Percentiles rank a stretch among this genome's conserved stretches.
Conservation (phyloP, 2,888 invertebrate genomes). For the Malachius bipustulatus region DNA sequence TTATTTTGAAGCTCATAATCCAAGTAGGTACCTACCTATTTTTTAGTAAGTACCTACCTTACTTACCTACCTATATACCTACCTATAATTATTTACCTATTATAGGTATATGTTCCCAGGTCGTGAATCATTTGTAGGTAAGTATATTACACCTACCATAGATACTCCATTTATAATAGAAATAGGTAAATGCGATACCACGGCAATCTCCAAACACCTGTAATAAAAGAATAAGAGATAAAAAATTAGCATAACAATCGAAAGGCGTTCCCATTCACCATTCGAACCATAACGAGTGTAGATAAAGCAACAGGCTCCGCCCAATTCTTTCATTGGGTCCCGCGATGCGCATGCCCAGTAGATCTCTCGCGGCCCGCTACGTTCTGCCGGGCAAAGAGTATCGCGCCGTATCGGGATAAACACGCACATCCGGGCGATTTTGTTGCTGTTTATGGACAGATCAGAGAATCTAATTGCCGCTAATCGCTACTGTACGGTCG, state of each 20-base stretch:
- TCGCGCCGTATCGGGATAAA: conserved; percentile 31
- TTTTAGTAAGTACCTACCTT: too few species aligned
- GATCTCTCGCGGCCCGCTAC: conserved; percentile 19
- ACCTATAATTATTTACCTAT: too few species aligned
- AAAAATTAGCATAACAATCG: conserved; percentile 38
- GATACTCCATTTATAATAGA: too few species aligned
- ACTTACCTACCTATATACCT: too few species aligned
- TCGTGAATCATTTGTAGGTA: too few species aligned
- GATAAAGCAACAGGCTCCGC: conserved; percentile 32
- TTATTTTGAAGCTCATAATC: too few species aligned
- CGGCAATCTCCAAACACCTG: conserved; percentile 38
- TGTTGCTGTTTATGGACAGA: too few species aligned
- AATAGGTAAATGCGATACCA: conserved; percentile 15
- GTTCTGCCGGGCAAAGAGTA: conserved; percentile 27
- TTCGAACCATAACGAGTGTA: conserved; percentile 34
- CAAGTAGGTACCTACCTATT: too few species aligned
- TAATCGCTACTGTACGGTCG: not conserved
- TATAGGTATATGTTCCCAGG: too few species aligned
- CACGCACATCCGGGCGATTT: too few species aligned
- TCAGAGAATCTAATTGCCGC: too few species aligned
- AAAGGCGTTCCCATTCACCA: conserved; percentile 32
- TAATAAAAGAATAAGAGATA: conserved; percentile 37
- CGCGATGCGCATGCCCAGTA: conserved; percentile 28
- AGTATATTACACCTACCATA: too few species aligned
- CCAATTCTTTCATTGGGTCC: conserved; percentile 30